phyloP scores from a whole-genome alignment of 2,888 invertebrate genomes.

The Campoplex capitator region DNA sequence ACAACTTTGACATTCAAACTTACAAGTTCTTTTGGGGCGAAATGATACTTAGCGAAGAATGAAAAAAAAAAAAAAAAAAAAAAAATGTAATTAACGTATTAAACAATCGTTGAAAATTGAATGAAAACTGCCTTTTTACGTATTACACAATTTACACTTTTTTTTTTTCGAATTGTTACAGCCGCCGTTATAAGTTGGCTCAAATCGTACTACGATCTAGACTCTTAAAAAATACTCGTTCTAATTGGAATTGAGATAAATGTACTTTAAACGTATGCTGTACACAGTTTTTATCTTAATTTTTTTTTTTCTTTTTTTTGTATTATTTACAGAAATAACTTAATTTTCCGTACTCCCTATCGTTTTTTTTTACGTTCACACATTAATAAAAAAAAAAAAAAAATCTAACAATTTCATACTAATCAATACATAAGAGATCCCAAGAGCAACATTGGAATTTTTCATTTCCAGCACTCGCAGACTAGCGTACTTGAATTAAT shows the following conservation, averaged over 20 bases:
- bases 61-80: background rate
- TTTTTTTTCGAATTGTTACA: constrained; percentile 35
- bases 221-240: constrained; percentile 35
- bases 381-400: constrained; percentile 30
- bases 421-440: constrained; percentile 64
- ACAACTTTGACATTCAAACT: background rate
- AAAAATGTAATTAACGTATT: background rate
- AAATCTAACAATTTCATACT: constrained; percentile 34
- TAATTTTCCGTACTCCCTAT: constrained; percentile 50
- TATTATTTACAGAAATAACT: constrained; percentile 72
- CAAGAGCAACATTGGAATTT: constrained; percentile 61
- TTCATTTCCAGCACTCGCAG: constrained; percentile 60
- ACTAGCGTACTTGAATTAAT: constrained; percentile 58
- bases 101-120: background rate
- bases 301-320: constrained; percentile 12
- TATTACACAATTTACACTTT: constrained; percentile 32
- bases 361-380: constrained; percentile 14
- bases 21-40: background rate
- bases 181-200: constrained; percentile 26
- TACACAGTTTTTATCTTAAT: constrained; percentile 37
- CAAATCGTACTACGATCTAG: constrained; percentile 12
- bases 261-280: constrained; percentile 46
- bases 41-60: background rate
- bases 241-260: constrained; percentile 41
- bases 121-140: constrained; percentile 7